A percentile compares a stretch with the other conserved stretches of the same genome.
Evolutionary conservation across 2,113 vertebrate genomes (phyloP).

Genomic region (Aspiorhynchus laticeps): DNA sequence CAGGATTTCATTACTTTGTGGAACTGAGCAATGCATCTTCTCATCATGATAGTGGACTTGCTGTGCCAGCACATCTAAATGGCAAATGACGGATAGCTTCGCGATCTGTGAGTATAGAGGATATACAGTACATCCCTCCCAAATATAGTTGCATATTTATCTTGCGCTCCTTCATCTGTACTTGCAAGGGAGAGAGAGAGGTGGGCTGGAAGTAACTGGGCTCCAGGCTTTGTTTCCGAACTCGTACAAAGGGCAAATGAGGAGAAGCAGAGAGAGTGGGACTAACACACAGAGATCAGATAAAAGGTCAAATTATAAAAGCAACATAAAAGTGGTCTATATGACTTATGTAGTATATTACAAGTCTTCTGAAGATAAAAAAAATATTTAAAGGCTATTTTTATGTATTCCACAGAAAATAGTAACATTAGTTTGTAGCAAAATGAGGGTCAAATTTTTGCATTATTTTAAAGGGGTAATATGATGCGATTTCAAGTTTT

Average conservation of each 20-base stretch:
- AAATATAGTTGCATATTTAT: constrained; percentile 24
- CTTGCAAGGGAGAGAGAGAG: not conserved
- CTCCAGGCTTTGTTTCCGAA: constrained; percentile 1
- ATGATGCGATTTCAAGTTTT: no score
- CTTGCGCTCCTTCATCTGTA: not conserved
- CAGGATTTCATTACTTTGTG: not conserved
- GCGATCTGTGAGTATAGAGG: not conserved
- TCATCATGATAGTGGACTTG: constrained; percentile 6
- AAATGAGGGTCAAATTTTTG: not conserved
- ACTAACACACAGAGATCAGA: not conserved
- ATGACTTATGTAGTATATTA: not conserved
- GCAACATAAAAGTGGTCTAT: not conserved
- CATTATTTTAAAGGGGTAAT: no score
- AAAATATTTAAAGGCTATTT: not conserved
- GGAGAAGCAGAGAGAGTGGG: not conserved
- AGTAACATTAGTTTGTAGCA: not conserved
- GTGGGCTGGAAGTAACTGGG: constrained; percentile 22
- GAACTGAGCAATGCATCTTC: not conserved
- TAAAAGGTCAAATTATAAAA: not conserved
- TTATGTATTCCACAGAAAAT: not conserved
- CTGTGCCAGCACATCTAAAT: constrained; percentile 22
- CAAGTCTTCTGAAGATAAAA: not conserved
- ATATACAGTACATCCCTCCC: constrained; percentile 8
- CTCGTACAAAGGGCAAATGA: not conserved
- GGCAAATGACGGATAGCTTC: constrained; percentile 4